Evolutionary conservation across 1,140 invertebrate species (phyloP), one percentile per base, ranked within the genome.

Genomic region (Drosophila ananassae): DNA sequence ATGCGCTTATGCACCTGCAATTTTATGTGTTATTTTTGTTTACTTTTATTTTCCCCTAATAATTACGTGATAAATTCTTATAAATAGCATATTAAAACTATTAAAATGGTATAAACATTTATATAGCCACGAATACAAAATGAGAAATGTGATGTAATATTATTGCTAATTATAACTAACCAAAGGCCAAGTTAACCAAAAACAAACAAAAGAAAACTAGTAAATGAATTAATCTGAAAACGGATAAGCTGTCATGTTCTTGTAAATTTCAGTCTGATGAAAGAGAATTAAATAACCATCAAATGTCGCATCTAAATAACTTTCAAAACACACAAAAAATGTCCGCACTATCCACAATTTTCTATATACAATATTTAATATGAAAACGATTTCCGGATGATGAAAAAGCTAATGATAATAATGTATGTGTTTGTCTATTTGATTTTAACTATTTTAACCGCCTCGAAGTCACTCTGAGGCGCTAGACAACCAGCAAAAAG

Each of bases 141-240:
- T 66, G 50, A 75, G 34, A 85, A 56, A 89, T 90, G 76, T 90
- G 82, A 90, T 78, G 77, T 90, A 89, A 90, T 89, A 82, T 73
- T 85, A 80, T 82, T 84, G 79, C 89, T 90, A 90, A 90, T 85
- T 90, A 87, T 73, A 91, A 91, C 90, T 91, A 91, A 91, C 90
- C 84, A 91, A 91, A 91, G 90, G 90, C 90, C 90, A 91, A 91
- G 90, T 91, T 91, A 91, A 91, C 90, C 83, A 91, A 87, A 87
- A 63, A 77, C 44, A 79, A 74, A 69, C 57, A 82, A 62, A 74
- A 30, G 71, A 73, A 60, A 77, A 77, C 58, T 79, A 79, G 77
- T 61, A 71, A 77, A 68, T 37, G 32, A 57, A 77, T 39, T 77
- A 48, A 77, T 77, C 46, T 51, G 7, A 78, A 72, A 53, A 56